A percentile compares a stretch with the other conserved stretches of the same genome.
phyloP scores from a whole-genome alignment of 2,888 invertebrate genomes.

The Halictus ligatus region DNA sequence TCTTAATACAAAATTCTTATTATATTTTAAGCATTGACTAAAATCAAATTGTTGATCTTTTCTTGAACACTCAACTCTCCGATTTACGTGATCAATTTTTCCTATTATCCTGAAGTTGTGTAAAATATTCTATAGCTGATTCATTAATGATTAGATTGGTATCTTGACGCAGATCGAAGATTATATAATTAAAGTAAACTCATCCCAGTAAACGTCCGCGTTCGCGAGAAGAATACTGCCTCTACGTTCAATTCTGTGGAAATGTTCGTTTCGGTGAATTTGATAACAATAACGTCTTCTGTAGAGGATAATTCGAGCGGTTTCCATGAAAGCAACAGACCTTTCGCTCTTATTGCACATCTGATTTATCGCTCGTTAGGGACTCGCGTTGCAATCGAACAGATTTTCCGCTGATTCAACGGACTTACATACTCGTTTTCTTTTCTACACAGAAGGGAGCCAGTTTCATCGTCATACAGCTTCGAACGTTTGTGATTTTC shows the following conservation, averaged over 20 bases:
- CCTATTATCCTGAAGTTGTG: neutral
- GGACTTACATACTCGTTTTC: neutral
- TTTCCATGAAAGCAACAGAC: neutral
- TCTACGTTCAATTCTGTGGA: neutral
- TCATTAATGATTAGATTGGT: neutral
- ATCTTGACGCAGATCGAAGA: neutral
- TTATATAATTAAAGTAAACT: neutral
- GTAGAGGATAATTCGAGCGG: neutral
- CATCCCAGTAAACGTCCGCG: neutral
- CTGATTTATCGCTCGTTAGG: conserved; percentile 4
- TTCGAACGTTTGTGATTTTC: neutral
- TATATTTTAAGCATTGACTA: neutral
- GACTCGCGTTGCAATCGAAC: conserved; percentile 1
- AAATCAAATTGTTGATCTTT: neutral
- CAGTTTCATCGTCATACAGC: conserved; percentile 5
- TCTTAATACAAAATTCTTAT: neutral
- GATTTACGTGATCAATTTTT: neutral
- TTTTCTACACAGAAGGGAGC: neutral
- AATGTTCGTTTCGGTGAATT: neutral
- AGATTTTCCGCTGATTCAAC: neutral
- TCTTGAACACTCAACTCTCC: neutral
- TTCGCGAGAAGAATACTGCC: neutral
- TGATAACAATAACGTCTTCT: neutral
- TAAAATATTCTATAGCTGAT: neutral
- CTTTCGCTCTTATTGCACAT: neutral